phyloP scores from a whole-genome alignment of 2,888 invertebrate species.

The Eupsilia transversa region DNA sequence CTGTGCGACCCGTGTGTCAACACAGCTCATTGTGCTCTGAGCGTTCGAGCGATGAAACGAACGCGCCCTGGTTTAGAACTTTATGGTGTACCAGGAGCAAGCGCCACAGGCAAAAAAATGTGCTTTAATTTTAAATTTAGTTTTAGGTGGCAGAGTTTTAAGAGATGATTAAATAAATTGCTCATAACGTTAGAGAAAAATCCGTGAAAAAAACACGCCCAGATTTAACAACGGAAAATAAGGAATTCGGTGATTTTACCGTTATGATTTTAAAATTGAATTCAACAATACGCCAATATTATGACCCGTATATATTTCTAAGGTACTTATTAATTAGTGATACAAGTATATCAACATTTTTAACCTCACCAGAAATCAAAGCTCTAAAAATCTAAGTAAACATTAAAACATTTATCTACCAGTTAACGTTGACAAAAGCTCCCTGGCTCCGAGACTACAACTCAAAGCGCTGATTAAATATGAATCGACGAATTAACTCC shows the following conservation, averaged over 20 bases:
- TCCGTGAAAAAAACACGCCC: not conserved
- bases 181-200: not conserved
- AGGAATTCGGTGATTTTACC: not conserved
- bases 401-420: conserved; percentile 36
- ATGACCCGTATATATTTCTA: not conserved
- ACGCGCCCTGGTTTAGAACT: conserved; percentile 47
- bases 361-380: not conserved
- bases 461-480: conserved; percentile 84
- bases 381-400: conserved; percentile 38
- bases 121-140: conserved; percentile 7
- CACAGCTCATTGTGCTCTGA: conserved; percentile 64
- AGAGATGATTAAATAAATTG: not conserved
- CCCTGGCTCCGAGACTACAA: conserved; percentile 48
- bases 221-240: not conserved
- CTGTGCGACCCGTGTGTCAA: conserved; percentile 68
- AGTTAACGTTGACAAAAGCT: conserved; percentile 40
- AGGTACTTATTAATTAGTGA: not conserved
- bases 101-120: conserved; percentile 3
- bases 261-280: not conserved
- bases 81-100: conserved; percentile 43
- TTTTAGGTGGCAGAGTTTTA: not conserved
- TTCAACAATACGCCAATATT: not conserved
- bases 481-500: conserved; percentile 89
- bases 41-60: conserved; percentile 44
- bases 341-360: not conserved